These are phyloP conservation scores for Acronicta leporina DNA, from an alignment of 2,888 invertebrate species.

Conservation along the genomic window DNA sequence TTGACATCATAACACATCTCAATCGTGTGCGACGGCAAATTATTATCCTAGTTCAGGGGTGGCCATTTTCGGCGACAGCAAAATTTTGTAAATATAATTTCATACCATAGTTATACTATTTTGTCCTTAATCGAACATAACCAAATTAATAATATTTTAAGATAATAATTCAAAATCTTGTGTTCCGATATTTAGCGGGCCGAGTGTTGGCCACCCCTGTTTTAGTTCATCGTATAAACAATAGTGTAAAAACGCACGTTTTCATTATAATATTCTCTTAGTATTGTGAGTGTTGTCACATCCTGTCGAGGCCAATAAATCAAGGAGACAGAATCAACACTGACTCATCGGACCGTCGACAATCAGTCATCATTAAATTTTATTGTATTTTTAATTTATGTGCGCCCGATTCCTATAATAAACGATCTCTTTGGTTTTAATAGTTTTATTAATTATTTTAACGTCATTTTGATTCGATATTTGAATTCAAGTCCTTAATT, in stretches of 20 bases:
- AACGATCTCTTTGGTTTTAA: slow-evolving; percentile 27
- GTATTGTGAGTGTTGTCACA: slow-evolving; percentile 11
- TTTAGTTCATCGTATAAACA: slow-evolving; percentile 9
- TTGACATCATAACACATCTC: slow-evolving; percentile 10
- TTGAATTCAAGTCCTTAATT: slow-evolving; percentile 8
- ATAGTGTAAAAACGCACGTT: slow-evolving; percentile 5
- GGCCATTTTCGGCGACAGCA: too few relatives aligned
- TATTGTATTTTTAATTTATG: slow-evolving; percentile 45
- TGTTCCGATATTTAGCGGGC: too few relatives aligned
- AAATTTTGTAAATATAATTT: too few relatives aligned
- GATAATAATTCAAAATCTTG: too few relatives aligned
- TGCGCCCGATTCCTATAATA: slow-evolving; percentile 30
- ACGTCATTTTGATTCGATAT: slow-evolving; percentile 10
- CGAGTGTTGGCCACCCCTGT: too few relatives aligned
- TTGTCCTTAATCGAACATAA: too few relatives aligned
- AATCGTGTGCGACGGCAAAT: slow-evolving; percentile 13
- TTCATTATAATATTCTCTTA: slow-evolving; percentile 2
- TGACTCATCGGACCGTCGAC: slow-evolving; percentile 36
- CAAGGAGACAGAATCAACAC: slow-evolving; percentile 21
- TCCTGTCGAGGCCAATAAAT: slow-evolving; percentile 31
- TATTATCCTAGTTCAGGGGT: slow-evolving; percentile 1
- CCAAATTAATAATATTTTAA: too few relatives aligned
- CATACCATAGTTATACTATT: too few relatives aligned
- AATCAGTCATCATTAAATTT: slow-evolving; percentile 47
- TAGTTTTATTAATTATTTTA: slow-evolving; percentile 29